Evolutionary conservation across 2,888 invertebrate genomes (phyloP), one percentile per base, ranked within the genome.

Genomic region (Napeogenes sylphis): DNA sequence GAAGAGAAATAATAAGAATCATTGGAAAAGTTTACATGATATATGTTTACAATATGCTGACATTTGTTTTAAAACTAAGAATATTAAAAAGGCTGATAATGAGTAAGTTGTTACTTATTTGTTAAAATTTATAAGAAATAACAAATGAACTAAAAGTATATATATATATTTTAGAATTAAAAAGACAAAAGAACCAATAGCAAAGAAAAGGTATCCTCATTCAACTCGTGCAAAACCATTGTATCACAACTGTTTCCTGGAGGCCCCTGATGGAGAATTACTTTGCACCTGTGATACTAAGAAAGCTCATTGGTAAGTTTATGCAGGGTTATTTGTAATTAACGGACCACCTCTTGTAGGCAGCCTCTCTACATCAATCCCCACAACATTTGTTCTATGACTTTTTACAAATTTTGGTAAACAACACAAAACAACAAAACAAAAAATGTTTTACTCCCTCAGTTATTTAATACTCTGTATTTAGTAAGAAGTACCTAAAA

Each of bases 181-280:
- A 57, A 72, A 35, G 32, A 45, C 12, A 67, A 69, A 55, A 30
- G 64, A 70, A 55, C 30, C 78, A 47, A 61, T 70, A 0, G 4
- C 68, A 4, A 71, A 60, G 46, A 81, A 78, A 68, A 71, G 75
- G 10, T 84, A 84, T 62, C 74, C 78, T 4, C 70, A 86, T 68
- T 71, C 82, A 4, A 87, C 88, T 5, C 84, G 94, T n/a, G 86
- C 92, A 21, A 94, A 92, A 69, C 94, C 94, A 0, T 85, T 96
- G 56, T 96, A 96, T 81, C 93, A 95, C 78, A 96, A 96, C 83
- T 95, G 96, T 72, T 92, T 92, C 68, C 81, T 96, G 66, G 88
- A 94, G 80, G 96, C 96, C 0, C 95, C 95, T 0, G 96, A 96
- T 76, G 95, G 95, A 3, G 94, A 95, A 66, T 79, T 93, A 4